phyloP scores from a whole-genome alignment of 2,797 vertebrate species.

The Geotria australis region DNA sequence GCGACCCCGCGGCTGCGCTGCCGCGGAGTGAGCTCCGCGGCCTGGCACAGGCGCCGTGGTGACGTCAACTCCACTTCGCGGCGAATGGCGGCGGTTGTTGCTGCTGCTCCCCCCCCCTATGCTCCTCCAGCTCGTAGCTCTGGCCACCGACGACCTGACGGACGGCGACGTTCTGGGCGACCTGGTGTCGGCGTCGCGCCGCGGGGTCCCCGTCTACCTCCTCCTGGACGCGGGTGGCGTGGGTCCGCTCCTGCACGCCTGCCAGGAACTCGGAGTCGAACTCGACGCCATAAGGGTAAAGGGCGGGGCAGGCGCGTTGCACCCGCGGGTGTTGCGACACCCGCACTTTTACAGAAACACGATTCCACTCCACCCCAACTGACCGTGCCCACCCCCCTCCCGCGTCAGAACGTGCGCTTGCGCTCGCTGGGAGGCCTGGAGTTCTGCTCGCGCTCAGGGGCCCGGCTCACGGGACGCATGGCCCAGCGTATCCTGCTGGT shows the following conservation, averaged over 20 bases:
- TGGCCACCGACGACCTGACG: neutral
- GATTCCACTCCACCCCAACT: too few species aligned
- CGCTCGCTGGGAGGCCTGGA: neutral
- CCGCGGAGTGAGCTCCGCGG: too few species aligned
- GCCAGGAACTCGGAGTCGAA: neutral
- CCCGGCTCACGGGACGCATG: neutral
- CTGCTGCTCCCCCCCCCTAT: neutral
- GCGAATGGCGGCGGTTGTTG: too few species aligned
- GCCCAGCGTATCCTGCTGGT: neutral
- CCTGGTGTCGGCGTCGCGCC: neutral
- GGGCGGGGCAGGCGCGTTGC: neutral
- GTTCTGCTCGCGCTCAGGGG: neutral
- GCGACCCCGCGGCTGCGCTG: too few species aligned
- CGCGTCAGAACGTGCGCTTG: neutral
- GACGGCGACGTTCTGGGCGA: neutral
- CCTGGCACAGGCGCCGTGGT: too few species aligned
- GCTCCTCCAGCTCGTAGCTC: neutral
- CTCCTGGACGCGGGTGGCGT: neutral
- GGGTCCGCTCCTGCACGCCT: neutral
- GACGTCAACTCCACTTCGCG: too few species aligned
- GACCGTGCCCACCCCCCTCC: too few species aligned
- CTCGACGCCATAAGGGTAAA: neutral
- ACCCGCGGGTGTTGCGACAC: too few species aligned
- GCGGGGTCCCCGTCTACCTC: neutral
- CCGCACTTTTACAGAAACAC: too few species aligned